Conservation (phyloP, 2,797 vertebrate genomes). For the Sphenodon punctatus region DNA sequence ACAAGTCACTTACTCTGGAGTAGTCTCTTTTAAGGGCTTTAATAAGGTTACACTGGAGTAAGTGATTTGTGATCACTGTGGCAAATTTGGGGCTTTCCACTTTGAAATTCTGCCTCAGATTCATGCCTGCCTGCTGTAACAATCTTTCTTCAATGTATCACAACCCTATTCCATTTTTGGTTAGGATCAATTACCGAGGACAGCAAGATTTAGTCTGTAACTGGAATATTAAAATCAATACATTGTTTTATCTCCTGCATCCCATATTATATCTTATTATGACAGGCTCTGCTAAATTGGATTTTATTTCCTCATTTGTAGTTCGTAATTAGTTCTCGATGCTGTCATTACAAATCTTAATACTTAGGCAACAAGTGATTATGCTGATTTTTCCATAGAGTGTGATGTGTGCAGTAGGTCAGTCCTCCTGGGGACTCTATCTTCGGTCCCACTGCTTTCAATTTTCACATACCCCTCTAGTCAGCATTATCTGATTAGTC, state of each 20-base stretch:
- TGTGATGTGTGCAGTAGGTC: not conserved
- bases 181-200: not conserved
- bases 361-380: not conserved
- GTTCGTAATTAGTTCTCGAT: not conserved
- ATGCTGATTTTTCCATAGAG: not conserved
- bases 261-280: not conserved
- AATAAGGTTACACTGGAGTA: no score
- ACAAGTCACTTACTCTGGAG: no score
- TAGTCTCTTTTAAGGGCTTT: no score
- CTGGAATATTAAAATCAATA: not conserved
- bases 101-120: not conserved
- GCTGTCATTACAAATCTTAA: not conserved
- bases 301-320: not conserved
- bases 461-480: not conserved
- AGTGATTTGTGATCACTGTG: no score
- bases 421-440: not conserved
- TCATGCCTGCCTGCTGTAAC: not conserved
- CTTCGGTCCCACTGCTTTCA: not conserved
- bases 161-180: not conserved
- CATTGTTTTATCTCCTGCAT: not conserved
- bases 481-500: not conserved
- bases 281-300: not conserved
- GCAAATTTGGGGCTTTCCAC: not conserved
- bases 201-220: not conserved
- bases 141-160: not conserved